Conservation (phyloP, 2,113 vertebrate species). For the Tor tambroides region DNA sequence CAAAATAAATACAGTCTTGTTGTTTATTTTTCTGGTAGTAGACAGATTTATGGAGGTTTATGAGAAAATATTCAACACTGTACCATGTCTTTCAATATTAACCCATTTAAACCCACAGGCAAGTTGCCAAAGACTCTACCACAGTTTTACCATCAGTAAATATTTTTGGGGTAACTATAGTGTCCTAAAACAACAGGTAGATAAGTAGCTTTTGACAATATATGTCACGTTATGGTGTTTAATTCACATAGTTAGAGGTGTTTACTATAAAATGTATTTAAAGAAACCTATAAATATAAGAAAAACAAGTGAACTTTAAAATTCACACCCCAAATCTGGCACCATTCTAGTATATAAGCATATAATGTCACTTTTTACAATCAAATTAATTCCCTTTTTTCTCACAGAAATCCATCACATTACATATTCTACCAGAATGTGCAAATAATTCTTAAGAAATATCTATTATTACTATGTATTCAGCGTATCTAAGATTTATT, state of each 20-base stretch:
- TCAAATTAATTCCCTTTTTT: neutral
- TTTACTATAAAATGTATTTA: neutral
- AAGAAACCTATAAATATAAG: no score
- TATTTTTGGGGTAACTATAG: neutral
- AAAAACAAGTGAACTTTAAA: neutral
- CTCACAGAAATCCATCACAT: neutral
- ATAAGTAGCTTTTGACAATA: neutral
- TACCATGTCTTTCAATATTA: neutral
- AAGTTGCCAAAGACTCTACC: neutral
- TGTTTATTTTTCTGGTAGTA: neutral
- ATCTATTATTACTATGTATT: neutral
- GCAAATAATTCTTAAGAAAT: no score
- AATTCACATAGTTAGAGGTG: neutral
- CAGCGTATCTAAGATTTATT: neutral
- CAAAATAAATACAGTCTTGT: constrained; percentile 5
- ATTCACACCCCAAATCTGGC: neutral
- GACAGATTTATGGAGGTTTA: neutral
- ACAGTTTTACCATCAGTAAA: neutral
- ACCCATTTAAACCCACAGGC: neutral
- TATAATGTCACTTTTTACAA: neutral
- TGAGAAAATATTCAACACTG: neutral
- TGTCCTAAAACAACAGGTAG: neutral
- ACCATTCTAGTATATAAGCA: neutral
- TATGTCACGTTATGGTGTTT: neutral
- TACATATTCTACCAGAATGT: neutral